These are phyloP conservation scores for Thereva nobilitata DNA, from an alignment of 2,888 invertebrate species.

Conservation along the genomic window DNA sequence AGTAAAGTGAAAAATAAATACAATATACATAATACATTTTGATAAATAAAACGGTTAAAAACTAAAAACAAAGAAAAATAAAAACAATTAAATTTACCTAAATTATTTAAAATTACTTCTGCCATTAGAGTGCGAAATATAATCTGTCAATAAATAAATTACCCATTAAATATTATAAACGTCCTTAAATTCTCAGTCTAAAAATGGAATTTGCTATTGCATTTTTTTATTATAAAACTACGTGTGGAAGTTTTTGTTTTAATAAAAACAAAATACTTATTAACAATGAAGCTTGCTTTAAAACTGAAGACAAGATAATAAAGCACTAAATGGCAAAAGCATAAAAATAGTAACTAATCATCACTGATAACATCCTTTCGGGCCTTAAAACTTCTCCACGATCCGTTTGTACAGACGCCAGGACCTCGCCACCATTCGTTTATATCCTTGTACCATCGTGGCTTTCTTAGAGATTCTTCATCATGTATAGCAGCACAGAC, in stretches of 20 bases:
- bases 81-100: too few relatives aligned
- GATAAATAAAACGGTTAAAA: too few relatives aligned
- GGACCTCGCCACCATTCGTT: conserved; percentile 92
- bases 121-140: conserved; percentile 11
- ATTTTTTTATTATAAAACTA: too few relatives aligned
- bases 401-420: conserved; percentile 75
- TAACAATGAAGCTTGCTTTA: too few relatives aligned
- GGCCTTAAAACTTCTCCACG: conserved; percentile 65
- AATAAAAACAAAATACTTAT: too few relatives aligned
- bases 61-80: too few relatives aligned
- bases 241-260: too few relatives aligned
- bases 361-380: conserved; percentile 58
- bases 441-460: conserved; percentile 65
- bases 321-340: conserved; percentile 42
- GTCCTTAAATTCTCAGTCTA: too few relatives aligned
- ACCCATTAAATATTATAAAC: neutral
- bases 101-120: conserved; percentile 1
- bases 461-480: conserved; percentile 53
- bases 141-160: neutral
- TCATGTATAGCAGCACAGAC: conserved; percentile 65
- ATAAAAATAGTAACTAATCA: conserved; percentile 49
- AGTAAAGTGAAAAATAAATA: too few relatives aligned
- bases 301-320: conserved; percentile 14
- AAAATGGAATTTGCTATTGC: too few relatives aligned
- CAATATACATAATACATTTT: too few relatives aligned